Base-by-base conservation (phyloP, 2,113 vertebrate genomes). In the Myocastor coypus region DNA sequence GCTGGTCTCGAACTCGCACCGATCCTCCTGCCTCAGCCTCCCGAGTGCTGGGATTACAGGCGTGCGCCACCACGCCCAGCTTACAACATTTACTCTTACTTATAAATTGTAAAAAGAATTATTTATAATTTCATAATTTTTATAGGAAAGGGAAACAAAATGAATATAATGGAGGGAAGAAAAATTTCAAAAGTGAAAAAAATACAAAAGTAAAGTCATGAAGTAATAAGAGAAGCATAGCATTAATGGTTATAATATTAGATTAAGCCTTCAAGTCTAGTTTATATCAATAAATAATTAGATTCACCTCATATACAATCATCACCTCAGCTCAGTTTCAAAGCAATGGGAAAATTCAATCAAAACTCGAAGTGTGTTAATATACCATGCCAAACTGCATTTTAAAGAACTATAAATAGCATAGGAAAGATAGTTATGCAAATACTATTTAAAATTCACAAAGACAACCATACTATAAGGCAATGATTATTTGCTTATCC, bases 341-440 rank as follows among this genome's bases (percentile, higher is more conserved):
- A 93, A 85, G 68, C 50, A 68, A 20, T 88, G 61, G 34, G 1
- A 40, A 96, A 96, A 93, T 88, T 22, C 10, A 91, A 75, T 75
- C 52, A 63, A 83, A 91, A 89, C 68, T 28, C 22, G 83, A 85
- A 87, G 75, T 71, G 71, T 84, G 4, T 94, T 87, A 90, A 63
- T 64, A 42, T 94, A 26, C 32, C 24, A 3, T 46, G 69, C 80
- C 32, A 86, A 75, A 90, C 34, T 77, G 12, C 2, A 61, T n/a
- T 30, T 59, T 9, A 89, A 88, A 12, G n/a, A 63, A 85, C 73
- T 71, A 46, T 83, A 81, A 68, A 64, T 89, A 86, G 4, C 24
- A 57, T 2, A 57, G 55, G 37, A 78, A 55, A 83, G 26, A 17
- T 88, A 40, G 10, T 80, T 93, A 61, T 16, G 20, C 66, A 88